phyloP scores from a whole-genome alignment of 2,113 vertebrate genomes.

The Pitta sordida region DNA sequence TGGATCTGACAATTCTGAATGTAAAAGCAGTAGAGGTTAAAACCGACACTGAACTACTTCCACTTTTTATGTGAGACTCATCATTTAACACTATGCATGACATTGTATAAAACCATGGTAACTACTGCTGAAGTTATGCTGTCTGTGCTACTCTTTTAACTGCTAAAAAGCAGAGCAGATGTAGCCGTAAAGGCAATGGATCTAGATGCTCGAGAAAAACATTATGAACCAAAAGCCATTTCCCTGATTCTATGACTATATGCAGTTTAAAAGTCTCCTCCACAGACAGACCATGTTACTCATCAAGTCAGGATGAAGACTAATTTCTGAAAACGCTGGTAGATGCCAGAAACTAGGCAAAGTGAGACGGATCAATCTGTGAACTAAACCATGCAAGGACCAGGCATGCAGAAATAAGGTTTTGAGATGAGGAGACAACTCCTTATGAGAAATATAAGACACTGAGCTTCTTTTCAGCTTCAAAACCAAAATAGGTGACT shows the following conservation, averaged over 20 bases:
- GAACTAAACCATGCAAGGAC: background rate
- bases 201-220: background rate
- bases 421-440: background rate
- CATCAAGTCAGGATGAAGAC: background rate
- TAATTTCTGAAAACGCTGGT: background rate
- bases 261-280: background rate
- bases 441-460: background rate
- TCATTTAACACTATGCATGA: background rate
- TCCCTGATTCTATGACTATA: background rate
- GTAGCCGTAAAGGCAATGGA: background rate
- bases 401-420: background rate
- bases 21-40: background rate
- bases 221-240: accelerated
- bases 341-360: background rate
- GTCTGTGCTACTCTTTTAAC: background rate
- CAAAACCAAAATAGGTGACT: background rate
- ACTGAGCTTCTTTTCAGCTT: background rate
- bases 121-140: background rate
- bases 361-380: background rate
- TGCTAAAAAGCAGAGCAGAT: background rate
- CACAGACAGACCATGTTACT: background rate
- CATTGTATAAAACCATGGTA: background rate
- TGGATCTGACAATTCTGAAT: background rate
- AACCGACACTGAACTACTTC: background rate
- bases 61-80: background rate